phyloP scores from a whole-genome alignment of 2,113 vertebrate genomes.

The Arvicanthis niloticus region DNA sequence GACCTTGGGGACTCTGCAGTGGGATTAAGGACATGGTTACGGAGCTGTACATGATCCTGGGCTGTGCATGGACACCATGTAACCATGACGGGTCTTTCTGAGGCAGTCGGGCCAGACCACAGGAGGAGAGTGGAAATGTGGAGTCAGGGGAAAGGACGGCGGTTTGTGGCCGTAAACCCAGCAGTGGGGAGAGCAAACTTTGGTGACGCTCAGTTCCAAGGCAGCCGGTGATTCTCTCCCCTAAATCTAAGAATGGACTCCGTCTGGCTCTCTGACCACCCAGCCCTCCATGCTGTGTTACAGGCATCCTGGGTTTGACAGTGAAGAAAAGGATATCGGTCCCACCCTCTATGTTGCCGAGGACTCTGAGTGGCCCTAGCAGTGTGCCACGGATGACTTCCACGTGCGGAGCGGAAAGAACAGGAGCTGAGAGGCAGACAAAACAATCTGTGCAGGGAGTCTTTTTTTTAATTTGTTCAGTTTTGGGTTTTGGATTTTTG shows the following conservation, averaged over 20 bases:
- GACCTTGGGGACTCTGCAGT: background rate
- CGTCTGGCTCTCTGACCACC: too few species aligned
- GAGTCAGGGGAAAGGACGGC: background rate
- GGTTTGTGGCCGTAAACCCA: too few species aligned
- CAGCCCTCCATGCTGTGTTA: too few species aligned
- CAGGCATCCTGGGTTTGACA: background rate
- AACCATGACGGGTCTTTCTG: background rate
- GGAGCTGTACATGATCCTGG: background rate
- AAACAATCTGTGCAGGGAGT: rapidly evolving
- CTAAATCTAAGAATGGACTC: too few species aligned
- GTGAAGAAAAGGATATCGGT: background rate
- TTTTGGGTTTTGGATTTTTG: background rate
- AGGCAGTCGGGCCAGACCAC: background rate
- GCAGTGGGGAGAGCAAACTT: background rate
- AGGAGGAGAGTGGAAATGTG: too few species aligned
- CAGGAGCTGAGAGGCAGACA: background rate
- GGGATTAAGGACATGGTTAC: background rate
- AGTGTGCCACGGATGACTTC: background rate
- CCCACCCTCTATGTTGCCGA: background rate
- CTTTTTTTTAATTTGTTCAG: background rate
- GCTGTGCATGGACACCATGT: background rate
- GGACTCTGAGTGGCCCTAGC: background rate
- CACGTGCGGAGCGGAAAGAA: rapidly evolving
- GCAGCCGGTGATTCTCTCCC: background rate
- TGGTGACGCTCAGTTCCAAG: background rate